Conservation (phyloP, 2,888 invertebrate genomes). For the Drosophila kambysellisi region DNA sequence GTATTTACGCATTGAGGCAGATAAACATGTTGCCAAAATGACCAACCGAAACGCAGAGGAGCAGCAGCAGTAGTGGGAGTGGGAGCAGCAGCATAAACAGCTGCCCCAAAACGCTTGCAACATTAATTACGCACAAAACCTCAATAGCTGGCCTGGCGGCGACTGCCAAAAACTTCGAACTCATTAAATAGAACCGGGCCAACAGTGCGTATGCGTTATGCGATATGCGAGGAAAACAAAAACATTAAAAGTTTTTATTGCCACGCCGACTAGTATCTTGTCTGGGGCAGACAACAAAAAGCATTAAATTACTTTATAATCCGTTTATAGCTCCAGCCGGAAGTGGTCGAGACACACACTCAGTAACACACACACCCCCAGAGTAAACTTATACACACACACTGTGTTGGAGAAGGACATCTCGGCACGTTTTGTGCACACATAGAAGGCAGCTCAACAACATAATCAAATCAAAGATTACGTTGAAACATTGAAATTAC, state of each 20-base stretch:
- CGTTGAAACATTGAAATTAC: slow-evolving; percentile 80
- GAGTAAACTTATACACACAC: background rate
- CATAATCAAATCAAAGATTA: slow-evolving; percentile 83
- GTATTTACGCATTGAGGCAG: slow-evolving; percentile 58
- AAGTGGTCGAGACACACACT: slow-evolving; percentile 65
- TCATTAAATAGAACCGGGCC: slow-evolving; percentile 61
- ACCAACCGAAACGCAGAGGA: slow-evolving; percentile 13
- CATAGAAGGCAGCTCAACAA: slow-evolving; percentile 72
- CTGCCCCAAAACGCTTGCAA: slow-evolving; percentile 50
- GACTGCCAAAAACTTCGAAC: slow-evolving; percentile 33
- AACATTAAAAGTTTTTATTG: slow-evolving; percentile 78
- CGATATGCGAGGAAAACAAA: slow-evolving; percentile 57
- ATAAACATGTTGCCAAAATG: slow-evolving; percentile 77
- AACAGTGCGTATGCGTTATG: slow-evolving; percentile 71
- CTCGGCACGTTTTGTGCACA: slow-evolving; percentile 55
- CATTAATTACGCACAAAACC: slow-evolving; percentile 65
- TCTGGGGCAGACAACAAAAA: slow-evolving; percentile 68
- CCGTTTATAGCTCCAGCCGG: slow-evolving; percentile 76
- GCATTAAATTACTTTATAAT: slow-evolving; percentile 83
- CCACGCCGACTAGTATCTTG: slow-evolving; percentile 44
- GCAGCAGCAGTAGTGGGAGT: background rate
- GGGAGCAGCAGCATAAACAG: slow-evolving; percentile 33
- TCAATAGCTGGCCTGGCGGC: slow-evolving; percentile 20
- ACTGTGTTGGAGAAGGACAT: slow-evolving; percentile 45
- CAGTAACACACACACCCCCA: slow-evolving; percentile 2